Percentiles rank a stretch among this genome's conserved stretches.
Conservation (phyloP, 2,888 invertebrate genomes). For the Drosophila colorata region DNA sequence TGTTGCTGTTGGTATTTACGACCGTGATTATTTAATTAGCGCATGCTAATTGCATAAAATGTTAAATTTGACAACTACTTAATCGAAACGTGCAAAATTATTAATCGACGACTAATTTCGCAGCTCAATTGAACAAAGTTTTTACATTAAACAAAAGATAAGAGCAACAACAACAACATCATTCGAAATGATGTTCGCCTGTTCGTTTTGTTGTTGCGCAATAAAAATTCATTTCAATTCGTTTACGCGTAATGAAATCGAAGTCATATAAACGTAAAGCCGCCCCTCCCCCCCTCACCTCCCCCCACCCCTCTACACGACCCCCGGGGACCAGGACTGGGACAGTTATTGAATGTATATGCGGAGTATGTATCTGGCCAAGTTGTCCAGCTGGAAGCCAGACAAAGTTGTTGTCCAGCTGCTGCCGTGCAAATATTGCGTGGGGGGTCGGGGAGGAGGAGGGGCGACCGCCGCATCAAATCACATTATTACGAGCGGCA, state of each 20-base stretch:
- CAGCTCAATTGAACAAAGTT: conserved; percentile 75
- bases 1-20: conserved; percentile 55
- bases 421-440: conserved; percentile 41
- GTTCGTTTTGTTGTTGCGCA: conserved; percentile 64
- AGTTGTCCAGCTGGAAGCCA: conserved; percentile 49
- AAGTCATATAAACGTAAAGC: conserved; percentile 68
- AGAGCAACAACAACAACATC: conserved; percentile 25
- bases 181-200: conserved; percentile 38
- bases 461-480: conserved; percentile 59
- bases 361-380: conserved; percentile 27
- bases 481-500: conserved; percentile 71
- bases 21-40: conserved; percentile 74
- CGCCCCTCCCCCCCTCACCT: neutral
- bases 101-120: conserved; percentile 75
- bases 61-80: conserved; percentile 39
- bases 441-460: no score
- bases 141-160: conserved; percentile 80
- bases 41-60: conserved; percentile 63
- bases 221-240: conserved; percentile 82
- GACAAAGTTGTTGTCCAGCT: conserved; percentile 72
- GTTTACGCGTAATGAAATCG: conserved; percentile 79
- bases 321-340: conserved; percentile 6
- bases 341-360: conserved; percentile 63
- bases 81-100: conserved; percentile 66
- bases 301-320: neutral